Percentiles rank a stretch among this genome's conserved stretches.
These are phyloP conservation scores for Glareola pratincola DNA, from an alignment of 2,113 vertebrate species.

Conservation along the genomic window DNA sequence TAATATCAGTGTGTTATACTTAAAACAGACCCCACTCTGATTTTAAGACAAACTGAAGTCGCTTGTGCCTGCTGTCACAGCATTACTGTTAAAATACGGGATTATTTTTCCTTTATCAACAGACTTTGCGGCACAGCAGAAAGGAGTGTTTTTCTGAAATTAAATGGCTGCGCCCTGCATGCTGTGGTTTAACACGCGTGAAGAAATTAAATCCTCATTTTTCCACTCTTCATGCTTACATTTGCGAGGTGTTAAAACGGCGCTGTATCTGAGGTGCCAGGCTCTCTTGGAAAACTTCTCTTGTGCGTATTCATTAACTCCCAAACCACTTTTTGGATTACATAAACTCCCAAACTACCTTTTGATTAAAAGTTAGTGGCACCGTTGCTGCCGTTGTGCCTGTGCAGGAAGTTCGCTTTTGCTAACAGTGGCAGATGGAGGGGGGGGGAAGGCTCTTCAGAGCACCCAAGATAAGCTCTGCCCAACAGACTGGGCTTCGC, in stretches of 20 bases:
- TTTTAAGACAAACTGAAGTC: not conserved
- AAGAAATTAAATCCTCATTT: not conserved
- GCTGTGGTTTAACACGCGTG: not conserved
- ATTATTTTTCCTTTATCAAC: not conserved
- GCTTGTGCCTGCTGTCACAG: not conserved
- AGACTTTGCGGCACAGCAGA: not conserved
- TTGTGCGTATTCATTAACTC: not conserved
- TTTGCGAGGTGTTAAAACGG: not conserved
- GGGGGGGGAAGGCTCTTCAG: not conserved
- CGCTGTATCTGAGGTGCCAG: not conserved
- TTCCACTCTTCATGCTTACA: rapidly evolving
- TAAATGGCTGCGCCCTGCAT: not conserved
- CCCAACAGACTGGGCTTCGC: not conserved
- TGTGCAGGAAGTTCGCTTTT: not conserved
- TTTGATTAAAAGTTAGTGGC: not conserved
- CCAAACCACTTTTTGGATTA: not conserved
- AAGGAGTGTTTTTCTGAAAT: not conserved
- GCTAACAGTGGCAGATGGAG: not conserved
- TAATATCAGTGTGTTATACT: not conserved
- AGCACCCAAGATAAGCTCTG: not conserved
- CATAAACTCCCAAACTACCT: not conserved
- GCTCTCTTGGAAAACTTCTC: not conserved
- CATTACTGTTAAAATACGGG: not conserved
- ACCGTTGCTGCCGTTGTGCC: not conserved
- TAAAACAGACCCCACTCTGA: not conserved